Evolutionary conservation across 2,113 vertebrate species (phyloP).

Genomic region (Xerus inauris): DNA sequence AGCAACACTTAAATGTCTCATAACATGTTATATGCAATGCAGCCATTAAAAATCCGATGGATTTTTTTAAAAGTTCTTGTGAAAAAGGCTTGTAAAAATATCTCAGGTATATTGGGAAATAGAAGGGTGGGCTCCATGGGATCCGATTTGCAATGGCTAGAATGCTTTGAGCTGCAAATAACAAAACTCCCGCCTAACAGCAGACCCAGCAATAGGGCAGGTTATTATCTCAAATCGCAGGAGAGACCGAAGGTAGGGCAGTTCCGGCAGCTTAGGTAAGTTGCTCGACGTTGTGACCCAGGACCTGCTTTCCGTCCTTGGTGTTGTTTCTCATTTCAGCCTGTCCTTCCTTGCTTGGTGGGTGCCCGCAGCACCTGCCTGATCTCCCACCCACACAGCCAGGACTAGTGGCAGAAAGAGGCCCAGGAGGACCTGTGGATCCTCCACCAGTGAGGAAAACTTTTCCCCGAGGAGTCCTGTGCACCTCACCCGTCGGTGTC

Average conservation of each 20-base stretch:
- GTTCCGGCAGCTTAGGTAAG: neutral
- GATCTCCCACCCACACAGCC: neutral
- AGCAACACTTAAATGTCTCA: neutral
- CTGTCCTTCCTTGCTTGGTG: neutral
- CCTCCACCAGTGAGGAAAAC: neutral
- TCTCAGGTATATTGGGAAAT: neutral
- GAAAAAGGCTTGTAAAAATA: neutral
- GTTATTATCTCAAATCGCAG: neutral
- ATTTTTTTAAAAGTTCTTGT: neutral
- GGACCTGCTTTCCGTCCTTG: neutral
- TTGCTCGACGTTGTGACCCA: neutral
- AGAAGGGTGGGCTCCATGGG: neutral
- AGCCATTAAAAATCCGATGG: neutral
- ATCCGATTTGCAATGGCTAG: neutral
- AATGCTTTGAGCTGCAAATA: neutral
- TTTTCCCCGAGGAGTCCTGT: fast-evolving
- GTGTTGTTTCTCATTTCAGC: neutral
- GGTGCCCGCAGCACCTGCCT: neutral
- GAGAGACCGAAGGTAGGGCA: neutral
- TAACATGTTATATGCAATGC: neutral
- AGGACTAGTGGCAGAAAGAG: neutral
- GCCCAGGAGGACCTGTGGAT: neutral
- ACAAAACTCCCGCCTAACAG: neutral
- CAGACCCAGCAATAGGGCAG: neutral
- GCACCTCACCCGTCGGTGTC: neutral